Conservation (phyloP, 1,140 invertebrate genomes). For the Drosophila mauritiana region DNA sequence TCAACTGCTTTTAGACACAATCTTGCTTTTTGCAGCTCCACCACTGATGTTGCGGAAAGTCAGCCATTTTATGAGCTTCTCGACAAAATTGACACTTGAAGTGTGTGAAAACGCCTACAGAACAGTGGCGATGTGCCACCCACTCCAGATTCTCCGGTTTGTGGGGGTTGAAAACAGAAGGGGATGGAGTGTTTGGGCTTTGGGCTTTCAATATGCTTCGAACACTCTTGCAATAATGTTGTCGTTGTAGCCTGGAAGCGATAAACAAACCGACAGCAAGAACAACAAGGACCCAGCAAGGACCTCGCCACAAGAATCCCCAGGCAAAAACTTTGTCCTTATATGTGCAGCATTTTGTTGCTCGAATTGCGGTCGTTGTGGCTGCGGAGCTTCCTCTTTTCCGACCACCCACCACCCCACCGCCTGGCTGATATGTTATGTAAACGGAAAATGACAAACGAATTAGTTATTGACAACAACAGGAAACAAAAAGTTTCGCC, state of each 20-base stretch:
- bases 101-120: conserved; percentile 45
- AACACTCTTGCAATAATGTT: conserved; percentile 73
- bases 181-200: not conserved
- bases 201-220: conserved; percentile 75
- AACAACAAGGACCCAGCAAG: conserved; percentile 41
- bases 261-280: conserved; percentile 61
- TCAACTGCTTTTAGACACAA: not conserved
- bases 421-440: conserved; percentile 58
- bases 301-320: conserved; percentile 58
- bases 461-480: conserved; percentile 83
- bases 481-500: conserved; percentile 73
- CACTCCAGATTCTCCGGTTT: conserved; percentile 2
- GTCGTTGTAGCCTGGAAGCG: conserved; percentile 62
- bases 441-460: conserved; percentile 82
- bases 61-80: conserved; percentile 69
- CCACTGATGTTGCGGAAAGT: conserved; percentile 17
- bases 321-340: conserved; percentile 74
- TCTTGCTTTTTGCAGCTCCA: conserved; percentile 9
- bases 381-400: conserved; percentile 1
- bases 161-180: conserved; percentile 7
- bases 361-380: conserved; percentile 45
- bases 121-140: conserved; percentile 9
- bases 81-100: conserved; percentile 70
- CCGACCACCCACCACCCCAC: not conserved
- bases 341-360: conserved; percentile 72